Evolutionary conservation across 2,797 vertebrate genomes (phyloP).

Genomic region (Poecilia picta): DNA sequence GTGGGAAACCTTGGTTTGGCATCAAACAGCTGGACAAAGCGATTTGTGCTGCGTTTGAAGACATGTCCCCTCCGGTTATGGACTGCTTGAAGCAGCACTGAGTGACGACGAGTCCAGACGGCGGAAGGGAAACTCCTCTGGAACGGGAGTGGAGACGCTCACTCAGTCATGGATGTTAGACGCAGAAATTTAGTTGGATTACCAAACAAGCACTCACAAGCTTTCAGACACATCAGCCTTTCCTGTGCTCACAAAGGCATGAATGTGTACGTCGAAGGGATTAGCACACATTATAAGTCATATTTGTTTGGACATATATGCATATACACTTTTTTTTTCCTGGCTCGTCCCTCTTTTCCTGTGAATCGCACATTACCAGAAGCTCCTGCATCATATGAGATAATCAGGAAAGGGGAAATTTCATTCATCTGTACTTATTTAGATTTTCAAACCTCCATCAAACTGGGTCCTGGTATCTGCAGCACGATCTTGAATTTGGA

Average conservation of each 20-base stretch:
- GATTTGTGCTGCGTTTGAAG: slow-evolving; percentile 6
- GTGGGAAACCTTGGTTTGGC: not conserved
- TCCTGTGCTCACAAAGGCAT: slow-evolving; percentile 9
- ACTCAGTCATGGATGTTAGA: slow-evolving; percentile 55
- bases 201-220: slow-evolving; percentile 34
- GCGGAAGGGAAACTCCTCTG: slow-evolving; percentile 26
- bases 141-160: slow-evolving; percentile 42
- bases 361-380: not conserved
- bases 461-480: slow-evolving; percentile 7
- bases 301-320: slow-evolving; percentile 26
- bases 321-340: not conserved
- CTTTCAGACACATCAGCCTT: slow-evolving; percentile 12
- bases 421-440: slow-evolving; percentile 20
- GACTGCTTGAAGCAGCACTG: slow-evolving; percentile 23
- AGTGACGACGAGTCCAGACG: slow-evolving; percentile 39
- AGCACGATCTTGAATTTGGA: not conserved
- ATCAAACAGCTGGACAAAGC: not conserved
- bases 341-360: not conserved
- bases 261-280: slow-evolving; percentile 16
- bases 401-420: not conserved
- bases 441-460: slow-evolving; percentile 16
- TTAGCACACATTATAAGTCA: slow-evolving; percentile 47
- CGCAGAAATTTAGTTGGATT: slow-evolving; percentile 59
- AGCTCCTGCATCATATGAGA: not conserved
- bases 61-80: not conserved